phyloP scores from a whole-genome alignment of 1,140 invertebrate genomes.

The Drosophila chauvacae region DNA sequence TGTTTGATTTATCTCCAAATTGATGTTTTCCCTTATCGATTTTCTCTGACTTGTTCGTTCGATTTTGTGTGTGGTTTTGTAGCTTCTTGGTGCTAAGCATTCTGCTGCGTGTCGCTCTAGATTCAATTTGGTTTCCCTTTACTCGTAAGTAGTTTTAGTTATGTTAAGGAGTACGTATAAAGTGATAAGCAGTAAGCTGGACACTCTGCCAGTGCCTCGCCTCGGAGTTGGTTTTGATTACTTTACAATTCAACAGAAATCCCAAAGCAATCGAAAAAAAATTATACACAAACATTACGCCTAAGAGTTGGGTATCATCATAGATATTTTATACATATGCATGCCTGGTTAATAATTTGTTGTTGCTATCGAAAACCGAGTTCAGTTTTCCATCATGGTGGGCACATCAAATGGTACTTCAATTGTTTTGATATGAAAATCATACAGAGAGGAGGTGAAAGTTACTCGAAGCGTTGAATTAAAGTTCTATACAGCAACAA shows the following conservation, averaged over 20 bases:
- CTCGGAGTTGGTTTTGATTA: slow-evolving; percentile 25
- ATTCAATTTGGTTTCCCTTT: slow-evolving; percentile 49
- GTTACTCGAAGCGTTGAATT: slow-evolving; percentile 20
- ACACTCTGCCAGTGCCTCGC: slow-evolving; percentile 6
- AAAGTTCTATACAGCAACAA: slow-evolving; percentile 54
- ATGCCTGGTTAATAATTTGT: slow-evolving; percentile 24
- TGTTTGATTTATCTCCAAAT: slow-evolving; percentile 34
- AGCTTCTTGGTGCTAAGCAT: slow-evolving; percentile 79
- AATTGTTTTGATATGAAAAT: slow-evolving; percentile 33
- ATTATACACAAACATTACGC: slow-evolving; percentile 25
- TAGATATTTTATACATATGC: slow-evolving; percentile 54
- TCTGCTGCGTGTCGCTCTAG: slow-evolving; percentile 75
- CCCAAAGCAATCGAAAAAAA: slow-evolving; percentile 17
- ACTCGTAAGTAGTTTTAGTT: slow-evolving; percentile 25
- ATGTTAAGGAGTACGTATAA: slow-evolving; percentile 41
- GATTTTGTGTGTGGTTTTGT: slow-evolving; percentile 67
- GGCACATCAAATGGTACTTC: slow-evolving; percentile 38
- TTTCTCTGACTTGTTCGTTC: slow-evolving; percentile 42
- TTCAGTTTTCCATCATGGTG: slow-evolving; percentile 23
- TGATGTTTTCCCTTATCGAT: slow-evolving; percentile 8
- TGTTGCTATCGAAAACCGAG: slow-evolving; percentile 5
- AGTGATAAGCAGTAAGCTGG: slow-evolving; percentile 52
- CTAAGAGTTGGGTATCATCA: slow-evolving; percentile 30
- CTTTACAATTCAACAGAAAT: slow-evolving; percentile 37
- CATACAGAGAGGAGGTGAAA: slow-evolving; percentile 28